These are phyloP conservation scores for Haliclystus octoradiatus DNA, from an alignment of 30 jellyfish, hydroid and myxozoan genomes.

Conservation along the genomic window DNA sequence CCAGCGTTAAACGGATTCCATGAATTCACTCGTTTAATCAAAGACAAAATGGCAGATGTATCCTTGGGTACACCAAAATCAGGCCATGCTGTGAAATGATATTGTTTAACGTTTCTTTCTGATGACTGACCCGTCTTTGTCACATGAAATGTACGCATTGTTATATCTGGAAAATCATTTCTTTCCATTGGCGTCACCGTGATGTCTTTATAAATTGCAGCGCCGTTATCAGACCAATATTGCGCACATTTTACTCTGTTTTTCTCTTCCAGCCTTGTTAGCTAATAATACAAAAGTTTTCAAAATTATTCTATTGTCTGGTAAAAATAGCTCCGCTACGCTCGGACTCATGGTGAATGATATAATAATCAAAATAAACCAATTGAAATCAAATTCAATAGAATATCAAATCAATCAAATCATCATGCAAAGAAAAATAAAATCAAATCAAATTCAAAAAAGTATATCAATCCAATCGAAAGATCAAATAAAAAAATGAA, in stretches of 20 bases:
- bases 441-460: no score
- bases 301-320: no score
- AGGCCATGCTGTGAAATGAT: slow-evolving; percentile 94
- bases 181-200: slow-evolving; percentile 55
- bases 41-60: slow-evolving; percentile 69
- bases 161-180: slow-evolving; percentile 70
- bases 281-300: slow-evolving; percentile 33
- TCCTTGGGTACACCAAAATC: slow-evolving; percentile 89
- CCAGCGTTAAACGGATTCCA: slow-evolving; percentile 32
- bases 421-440: no score
- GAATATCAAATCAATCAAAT: no score
- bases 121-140: slow-evolving; percentile 74
- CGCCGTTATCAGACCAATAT: slow-evolving; percentile 89
- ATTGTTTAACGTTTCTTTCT: slow-evolving; percentile 80
- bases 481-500: no score
- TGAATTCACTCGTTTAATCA: slow-evolving; percentile 64
- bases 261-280: slow-evolving; percentile 68
- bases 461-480: no score
- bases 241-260: slow-evolving; percentile 93
- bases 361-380: no score
- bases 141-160: slow-evolving; percentile 60
- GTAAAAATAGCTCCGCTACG: no score
- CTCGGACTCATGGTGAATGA: no score
- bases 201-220: slow-evolving; percentile 45
- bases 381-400: no score